Conservation (phyloP, 2,797 vertebrate species). For the Ctenosaura bakeri region DNA sequence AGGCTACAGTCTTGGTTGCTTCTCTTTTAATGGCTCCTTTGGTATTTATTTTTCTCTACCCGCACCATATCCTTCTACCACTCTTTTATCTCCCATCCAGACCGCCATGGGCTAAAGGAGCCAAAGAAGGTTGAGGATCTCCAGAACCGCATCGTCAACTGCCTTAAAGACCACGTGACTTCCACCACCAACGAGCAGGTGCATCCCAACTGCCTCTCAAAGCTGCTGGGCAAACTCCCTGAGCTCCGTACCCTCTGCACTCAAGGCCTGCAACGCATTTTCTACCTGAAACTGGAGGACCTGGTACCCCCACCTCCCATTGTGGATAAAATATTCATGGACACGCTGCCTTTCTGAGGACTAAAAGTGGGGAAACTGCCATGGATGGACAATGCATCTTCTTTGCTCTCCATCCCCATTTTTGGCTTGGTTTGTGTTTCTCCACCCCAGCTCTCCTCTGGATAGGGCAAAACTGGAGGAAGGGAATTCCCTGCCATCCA, state of each 20-base stretch:
- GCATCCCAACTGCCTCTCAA: conserved; percentile 90
- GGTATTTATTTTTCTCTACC: not conserved
- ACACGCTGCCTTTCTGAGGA: conserved; percentile 93
- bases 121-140: conserved; percentile 94
- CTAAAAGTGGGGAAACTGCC: not conserved
- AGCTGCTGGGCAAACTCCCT: conserved; percentile 93
- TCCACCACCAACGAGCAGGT: conserved; percentile 79
- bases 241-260: conserved; percentile 96
- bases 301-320: conserved; percentile 94
- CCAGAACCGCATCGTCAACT: conserved; percentile 91
- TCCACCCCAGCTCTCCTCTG: not conserved
- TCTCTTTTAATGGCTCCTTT: not conserved
- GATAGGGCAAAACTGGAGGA: conserved; percentile 6
- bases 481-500: not conserved
- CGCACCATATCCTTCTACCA: not conserved
- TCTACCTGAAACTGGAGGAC: conserved; percentile 97
- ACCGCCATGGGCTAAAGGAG: conserved; percentile 95
- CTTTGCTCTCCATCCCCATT: not conserved
- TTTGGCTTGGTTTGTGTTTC: not conserved
- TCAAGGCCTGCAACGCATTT: conserved; percentile 96
- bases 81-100: conserved; percentile 69
- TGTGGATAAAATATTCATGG: conserved; percentile 97
- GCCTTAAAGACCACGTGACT: conserved; percentile 91
- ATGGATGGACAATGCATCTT: not conserved
- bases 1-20: not conserved